phyloP scores from a whole-genome alignment of 2,888 invertebrate genomes.

The Sarcophaga rosellei region DNA sequence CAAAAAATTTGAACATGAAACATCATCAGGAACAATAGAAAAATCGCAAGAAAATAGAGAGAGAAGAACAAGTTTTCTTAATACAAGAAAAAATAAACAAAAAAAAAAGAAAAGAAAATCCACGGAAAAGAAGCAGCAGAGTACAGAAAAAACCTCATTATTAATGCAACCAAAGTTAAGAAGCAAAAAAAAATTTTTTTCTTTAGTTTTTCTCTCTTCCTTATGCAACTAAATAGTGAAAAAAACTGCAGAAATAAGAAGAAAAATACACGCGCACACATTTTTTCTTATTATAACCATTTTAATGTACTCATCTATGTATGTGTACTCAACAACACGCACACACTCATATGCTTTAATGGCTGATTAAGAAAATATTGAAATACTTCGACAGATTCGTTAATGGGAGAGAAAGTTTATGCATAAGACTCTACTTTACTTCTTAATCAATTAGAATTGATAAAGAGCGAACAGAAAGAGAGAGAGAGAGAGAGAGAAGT shows the following conservation, averaged over 20 bases:
- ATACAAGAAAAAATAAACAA: background rate
- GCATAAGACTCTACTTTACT: too few relatives aligned
- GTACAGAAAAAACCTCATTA: conserved; percentile 34
- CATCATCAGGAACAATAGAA: background rate
- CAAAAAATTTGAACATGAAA: background rate
- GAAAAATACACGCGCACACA: background rate
- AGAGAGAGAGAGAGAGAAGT: too few relatives aligned
- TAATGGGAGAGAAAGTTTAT: too few relatives aligned
- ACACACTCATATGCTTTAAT: too few relatives aligned
- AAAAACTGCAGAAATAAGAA: background rate
- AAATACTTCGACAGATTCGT: too few relatives aligned
- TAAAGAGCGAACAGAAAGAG: too few relatives aligned
- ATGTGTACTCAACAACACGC: too few relatives aligned
- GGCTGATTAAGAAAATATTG: too few relatives aligned
- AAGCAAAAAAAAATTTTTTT: background rate
- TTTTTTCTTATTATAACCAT: conserved; percentile 7
- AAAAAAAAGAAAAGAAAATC: background rate
- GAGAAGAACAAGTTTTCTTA: background rate
- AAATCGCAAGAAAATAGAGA: background rate
- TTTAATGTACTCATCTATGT: background rate
- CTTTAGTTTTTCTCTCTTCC: background rate
- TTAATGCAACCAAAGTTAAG: conserved; percentile 37
- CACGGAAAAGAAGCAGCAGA: too few relatives aligned
- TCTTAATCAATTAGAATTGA: too few relatives aligned
- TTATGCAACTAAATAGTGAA: background rate